Percentiles rank a stretch among this genome's conserved stretches.
Conservation (phyloP, 2,888 invertebrate genomes). For the Aphidoletes aphidimyza region DNA sequence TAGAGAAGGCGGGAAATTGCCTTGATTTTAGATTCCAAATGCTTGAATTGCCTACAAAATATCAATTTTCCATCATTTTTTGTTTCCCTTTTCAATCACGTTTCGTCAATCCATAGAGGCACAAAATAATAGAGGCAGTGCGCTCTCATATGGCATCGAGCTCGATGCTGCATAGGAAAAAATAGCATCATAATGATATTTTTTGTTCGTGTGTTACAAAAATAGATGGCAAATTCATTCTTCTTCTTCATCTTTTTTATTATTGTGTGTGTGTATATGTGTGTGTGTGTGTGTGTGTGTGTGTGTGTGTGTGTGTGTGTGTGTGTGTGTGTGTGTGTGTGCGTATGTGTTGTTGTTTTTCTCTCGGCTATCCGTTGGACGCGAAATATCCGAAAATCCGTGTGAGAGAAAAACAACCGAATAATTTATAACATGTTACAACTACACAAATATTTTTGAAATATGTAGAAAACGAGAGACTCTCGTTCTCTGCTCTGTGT, state of each 20-base stretch:
- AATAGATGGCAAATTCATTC: conserved; percentile 33
- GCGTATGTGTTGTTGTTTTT: background rate
- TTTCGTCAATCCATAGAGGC: background rate
- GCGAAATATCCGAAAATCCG: background rate
- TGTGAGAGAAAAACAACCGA: background rate
- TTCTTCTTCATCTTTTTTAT: background rate
- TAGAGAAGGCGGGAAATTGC: background rate
- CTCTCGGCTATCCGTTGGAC: background rate
- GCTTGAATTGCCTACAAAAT: background rate
- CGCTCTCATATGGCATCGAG: background rate
- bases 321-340: too few relatives aligned
- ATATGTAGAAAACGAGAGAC: too few relatives aligned
- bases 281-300: too few relatives aligned
- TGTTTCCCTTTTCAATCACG: conserved; percentile 27
- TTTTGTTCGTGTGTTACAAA: background rate
- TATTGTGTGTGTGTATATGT: too few relatives aligned
- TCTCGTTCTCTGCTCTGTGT: too few relatives aligned
- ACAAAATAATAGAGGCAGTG: background rate
- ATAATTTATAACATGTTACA: background rate
- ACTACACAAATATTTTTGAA: conserved; percentile 29
- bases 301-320: too few relatives aligned
- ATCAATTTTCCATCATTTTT: conserved; percentile 48
- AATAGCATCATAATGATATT: conserved; percentile 10
- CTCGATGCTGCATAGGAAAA: background rate
- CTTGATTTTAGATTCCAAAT: background rate